Evolutionary conservation across 2,113 vertebrate species (phyloP), one percentile per base, ranked within the genome.

Genomic region (Anarrhichthys ocellatus): DNA sequence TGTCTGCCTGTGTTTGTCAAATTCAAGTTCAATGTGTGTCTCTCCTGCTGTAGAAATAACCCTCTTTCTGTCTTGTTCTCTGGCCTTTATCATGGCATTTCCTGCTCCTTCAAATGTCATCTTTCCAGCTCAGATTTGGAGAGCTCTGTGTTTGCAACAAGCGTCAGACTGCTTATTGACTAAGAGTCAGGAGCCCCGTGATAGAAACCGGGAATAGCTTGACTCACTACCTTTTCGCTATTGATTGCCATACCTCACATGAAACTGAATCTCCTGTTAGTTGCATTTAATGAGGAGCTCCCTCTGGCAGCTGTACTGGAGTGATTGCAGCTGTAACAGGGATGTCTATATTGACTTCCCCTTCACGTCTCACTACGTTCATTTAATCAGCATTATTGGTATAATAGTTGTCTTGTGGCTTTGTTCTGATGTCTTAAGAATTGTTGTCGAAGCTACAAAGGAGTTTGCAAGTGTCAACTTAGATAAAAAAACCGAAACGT

Each of bases 261-360:
- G 87, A 87, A 93, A 94, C 81, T 42, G 48, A 88, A 93, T 88
- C 89, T 88, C 78, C 66, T 56, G 80, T 78, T 87, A 90, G 88
- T 73, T 90, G 80, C 80, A 70, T 92, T 92, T 92, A 89, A 93
- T 88, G 90, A 90, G 74, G 85, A 83, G 11, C 75, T 90, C 89
- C 84, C 73, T 52, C n/a, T 78, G 80, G 85, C 86, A 82, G 13
- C 78, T 69, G 89, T 89, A 89, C 89, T 88, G 78, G 83, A 93
- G 91, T 59, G 67, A 83, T 79, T 69, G 58, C 71, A 78, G 72
- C 85, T 84, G 82, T 87, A 88, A 84, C 76, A 44, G 69, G 73
- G 85, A 80, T 80, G 58, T 81, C 66, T 78, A 75, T 85, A 80
- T 89, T 85, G 83, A 87, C 64, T 94, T 89, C 83, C 77, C 32